phyloP scores from a whole-genome alignment of 2,888 invertebrate genomes.

The Metallyticus violacea region DNA sequence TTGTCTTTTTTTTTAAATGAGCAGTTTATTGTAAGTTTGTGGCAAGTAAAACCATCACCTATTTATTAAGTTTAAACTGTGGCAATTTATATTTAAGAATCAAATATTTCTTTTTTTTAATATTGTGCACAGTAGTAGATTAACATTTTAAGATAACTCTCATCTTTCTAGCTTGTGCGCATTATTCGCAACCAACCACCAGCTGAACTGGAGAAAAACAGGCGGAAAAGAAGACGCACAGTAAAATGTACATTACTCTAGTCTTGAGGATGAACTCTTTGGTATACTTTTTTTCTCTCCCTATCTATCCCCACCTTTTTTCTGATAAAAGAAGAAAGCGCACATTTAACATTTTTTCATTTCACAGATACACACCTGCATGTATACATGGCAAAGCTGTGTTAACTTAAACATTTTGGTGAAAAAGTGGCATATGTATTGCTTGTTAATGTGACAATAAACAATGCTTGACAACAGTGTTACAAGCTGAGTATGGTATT shows the following conservation, averaged over 20 bases:
- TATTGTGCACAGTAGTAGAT: no score
- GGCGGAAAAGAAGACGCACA: conserved; percentile 55
- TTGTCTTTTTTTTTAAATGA: no score
- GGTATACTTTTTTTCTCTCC: neutral
- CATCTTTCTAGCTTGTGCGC: conserved; percentile 62
- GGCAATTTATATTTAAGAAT: no score
- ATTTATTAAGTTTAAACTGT: no score
- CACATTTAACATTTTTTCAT: conserved; percentile 8
- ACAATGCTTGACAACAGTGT: no score
- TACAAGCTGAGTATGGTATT: no score
- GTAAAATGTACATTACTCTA: conserved; percentile 54
- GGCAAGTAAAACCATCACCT: no score
- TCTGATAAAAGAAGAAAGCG: neutral
- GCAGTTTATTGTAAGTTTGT: no score
- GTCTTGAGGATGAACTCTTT: conserved; percentile 34
- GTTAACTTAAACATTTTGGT: neutral
- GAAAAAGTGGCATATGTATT: neutral
- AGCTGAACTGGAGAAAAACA: conserved; percentile 62
- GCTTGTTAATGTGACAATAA: neutral
- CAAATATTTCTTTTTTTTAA: conserved; percentile 17
- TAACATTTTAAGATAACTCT: no score
- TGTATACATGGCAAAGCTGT: no score
- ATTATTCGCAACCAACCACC: conserved; percentile 75
- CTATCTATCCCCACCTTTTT: neutral
- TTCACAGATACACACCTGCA: neutral